Evolutionary conservation across 2,113 vertebrate genomes (phyloP).

Genomic region (Pseudorasbora parva): DNA sequence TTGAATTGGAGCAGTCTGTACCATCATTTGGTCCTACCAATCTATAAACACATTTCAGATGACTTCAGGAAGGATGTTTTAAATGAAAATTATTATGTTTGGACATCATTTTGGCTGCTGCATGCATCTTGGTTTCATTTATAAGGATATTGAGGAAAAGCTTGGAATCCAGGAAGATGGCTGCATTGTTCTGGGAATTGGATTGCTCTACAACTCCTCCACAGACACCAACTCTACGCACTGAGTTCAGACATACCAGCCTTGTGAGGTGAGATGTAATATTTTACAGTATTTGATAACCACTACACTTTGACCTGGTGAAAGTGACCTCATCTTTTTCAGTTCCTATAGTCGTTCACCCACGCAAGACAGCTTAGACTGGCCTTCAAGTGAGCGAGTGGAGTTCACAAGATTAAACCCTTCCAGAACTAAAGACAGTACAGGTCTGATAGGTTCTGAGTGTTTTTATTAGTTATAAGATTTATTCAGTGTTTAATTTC

Average conservation of each 20-base stretch:
- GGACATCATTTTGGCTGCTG: neutral
- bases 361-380: neutral
- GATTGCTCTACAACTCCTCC: constrained; percentile 2
- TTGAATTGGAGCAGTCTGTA: constrained; percentile 49
- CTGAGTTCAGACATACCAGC: neutral
- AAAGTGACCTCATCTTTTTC: constrained; percentile 5
- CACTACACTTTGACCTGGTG: neutral
- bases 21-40: constrained; percentile 38
- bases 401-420: constrained; percentile 43
- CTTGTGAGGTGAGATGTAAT: neutral
- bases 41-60: neutral
- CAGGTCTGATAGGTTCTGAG: constrained; percentile 13
- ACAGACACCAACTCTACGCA: constrained; percentile 13
- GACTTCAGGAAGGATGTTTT: neutral
- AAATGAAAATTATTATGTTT: constrained; percentile 3
- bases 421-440: neutral
- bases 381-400: constrained; percentile 34
- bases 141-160: neutral
- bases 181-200: constrained; percentile 17
- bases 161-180: constrained; percentile 3
- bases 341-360: constrained; percentile 7
- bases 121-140: neutral
- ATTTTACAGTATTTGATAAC: neutral
- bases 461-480: neutral
- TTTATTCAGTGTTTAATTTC: neutral